Conservation (phyloP, 23 tunicate species). For the Ciona savignyi region DNA sequence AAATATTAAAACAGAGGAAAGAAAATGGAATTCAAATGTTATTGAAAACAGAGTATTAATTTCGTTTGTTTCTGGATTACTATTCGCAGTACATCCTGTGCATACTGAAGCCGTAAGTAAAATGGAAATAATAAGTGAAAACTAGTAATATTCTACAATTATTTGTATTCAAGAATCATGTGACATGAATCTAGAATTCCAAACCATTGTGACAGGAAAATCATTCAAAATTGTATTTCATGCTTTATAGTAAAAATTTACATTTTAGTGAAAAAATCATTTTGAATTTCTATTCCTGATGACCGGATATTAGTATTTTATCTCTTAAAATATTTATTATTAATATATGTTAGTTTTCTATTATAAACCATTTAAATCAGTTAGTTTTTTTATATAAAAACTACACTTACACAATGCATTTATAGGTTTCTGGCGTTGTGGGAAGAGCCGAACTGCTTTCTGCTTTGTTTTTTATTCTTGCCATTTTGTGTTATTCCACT, state of each 20-base stretch:
- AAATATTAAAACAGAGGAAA: too few relatives aligned
- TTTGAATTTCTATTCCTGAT: not conserved
- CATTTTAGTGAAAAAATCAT: not conserved
- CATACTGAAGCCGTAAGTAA: conserved; percentile 84
- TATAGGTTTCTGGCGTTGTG: conserved; percentile 75
- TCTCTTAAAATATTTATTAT: not conserved
- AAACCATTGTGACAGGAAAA: too few relatives aligned
- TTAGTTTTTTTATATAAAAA: too few relatives aligned
- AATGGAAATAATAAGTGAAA: too few relatives aligned
- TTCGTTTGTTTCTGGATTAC: conserved; percentile 27
- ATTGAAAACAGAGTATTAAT: too few relatives aligned
- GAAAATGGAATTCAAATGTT: too few relatives aligned
- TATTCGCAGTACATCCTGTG: conserved; percentile 73
- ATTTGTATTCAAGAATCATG: too few relatives aligned
- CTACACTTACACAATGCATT: not conserved
- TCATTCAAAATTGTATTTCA: too few relatives aligned
- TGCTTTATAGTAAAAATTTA: not conserved
- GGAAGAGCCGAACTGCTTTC: conserved; percentile 87
- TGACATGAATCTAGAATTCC: too few relatives aligned
- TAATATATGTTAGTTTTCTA: not conserved
- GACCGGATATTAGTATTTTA: not conserved
- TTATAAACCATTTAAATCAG: not conserved
- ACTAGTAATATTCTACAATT: too few relatives aligned
- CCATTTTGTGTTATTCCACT: conserved; percentile 34
- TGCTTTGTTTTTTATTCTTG: conserved; percentile 53